phyloP scores from a whole-genome alignment of 2,888 invertebrate genomes.

The Mechanitis mazaeus region DNA sequence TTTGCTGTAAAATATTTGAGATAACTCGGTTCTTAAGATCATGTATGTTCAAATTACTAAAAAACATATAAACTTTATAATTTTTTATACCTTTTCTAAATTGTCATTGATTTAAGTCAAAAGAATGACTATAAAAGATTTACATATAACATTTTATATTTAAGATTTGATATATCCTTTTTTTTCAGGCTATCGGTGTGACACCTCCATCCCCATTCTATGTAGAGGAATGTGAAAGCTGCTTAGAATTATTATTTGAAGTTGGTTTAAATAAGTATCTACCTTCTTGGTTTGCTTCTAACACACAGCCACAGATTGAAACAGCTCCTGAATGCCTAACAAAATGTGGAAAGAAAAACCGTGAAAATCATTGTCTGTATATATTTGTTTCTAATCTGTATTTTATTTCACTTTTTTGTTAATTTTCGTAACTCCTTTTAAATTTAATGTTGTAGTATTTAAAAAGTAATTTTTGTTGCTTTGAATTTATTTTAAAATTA shows the following conservation, averaged over 20 bases:
- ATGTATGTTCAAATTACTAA: too few species aligned
- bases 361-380: slow-evolving; percentile 57
- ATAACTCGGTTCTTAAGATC: too few species aligned
- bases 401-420: too few species aligned
- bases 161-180: background rate
- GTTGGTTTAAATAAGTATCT: slow-evolving; percentile 85
- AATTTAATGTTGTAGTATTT: background rate
- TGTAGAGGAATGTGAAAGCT: slow-evolving; percentile 93
- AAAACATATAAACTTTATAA: too few species aligned
- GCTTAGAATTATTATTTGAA: slow-evolving; percentile 85
- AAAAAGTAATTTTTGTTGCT: too few species aligned
- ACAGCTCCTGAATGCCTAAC: slow-evolving; percentile 57
- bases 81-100: too few species aligned
- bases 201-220: slow-evolving; percentile 88
- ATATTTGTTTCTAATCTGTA: background rate
- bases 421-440: too few species aligned
- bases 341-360: slow-evolving; percentile 57
- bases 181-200: slow-evolving; percentile 73
- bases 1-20: too few species aligned
- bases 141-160: too few species aligned
- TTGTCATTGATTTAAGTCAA: too few species aligned
- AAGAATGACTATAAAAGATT: too few species aligned
- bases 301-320: slow-evolving; percentile 79
- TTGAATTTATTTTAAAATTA: too few species aligned
- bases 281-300: slow-evolving; percentile 80